phyloP scores from a whole-genome alignment of 2,797 vertebrate species.

The Sarcophilus harrisii region DNA sequence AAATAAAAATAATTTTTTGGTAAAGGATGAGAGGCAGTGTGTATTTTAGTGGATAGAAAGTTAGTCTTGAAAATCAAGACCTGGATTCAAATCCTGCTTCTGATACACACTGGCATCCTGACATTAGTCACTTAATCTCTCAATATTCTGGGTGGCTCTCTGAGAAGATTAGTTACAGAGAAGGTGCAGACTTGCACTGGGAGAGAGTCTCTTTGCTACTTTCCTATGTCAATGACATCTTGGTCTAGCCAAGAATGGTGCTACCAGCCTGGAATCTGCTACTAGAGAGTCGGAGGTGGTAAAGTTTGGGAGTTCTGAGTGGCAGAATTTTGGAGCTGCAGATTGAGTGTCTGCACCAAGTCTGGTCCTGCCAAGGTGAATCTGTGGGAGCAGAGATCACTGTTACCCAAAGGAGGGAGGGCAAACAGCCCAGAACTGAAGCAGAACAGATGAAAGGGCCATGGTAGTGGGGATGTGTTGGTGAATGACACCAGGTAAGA shows the following conservation, averaged over 20 bases:
- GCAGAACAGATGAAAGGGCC: not conserved
- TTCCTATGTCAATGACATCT: not conserved
- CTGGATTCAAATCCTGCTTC: not conserved
- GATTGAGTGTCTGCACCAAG: not conserved
- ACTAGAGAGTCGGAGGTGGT: not conserved
- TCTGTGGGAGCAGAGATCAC: not conserved
- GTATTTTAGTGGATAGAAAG: not conserved
- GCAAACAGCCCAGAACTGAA: not conserved
- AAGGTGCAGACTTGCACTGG: not conserved
- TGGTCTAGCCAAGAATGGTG: not conserved
- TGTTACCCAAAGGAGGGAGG: not conserved
- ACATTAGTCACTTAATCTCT: not conserved
- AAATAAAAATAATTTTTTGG: fast-evolving
- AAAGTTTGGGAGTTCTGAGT: not conserved
- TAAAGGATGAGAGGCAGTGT: not conserved
- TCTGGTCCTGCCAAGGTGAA: not conserved
- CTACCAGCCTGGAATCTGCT: not conserved
- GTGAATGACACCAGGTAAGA: not conserved
- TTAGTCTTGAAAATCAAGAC: not conserved
- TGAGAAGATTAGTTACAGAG: not conserved
- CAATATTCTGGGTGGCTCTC: not conserved
- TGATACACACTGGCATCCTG: not conserved
- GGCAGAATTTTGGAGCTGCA: not conserved
- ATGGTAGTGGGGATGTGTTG: not conserved
- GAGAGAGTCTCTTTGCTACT: not conserved